Percentiles rank a stretch among this genome's conserved stretches.
phyloP scores from a whole-genome alignment of 1,140 invertebrate genomes.

The Drosophila malerkotliana region DNA sequence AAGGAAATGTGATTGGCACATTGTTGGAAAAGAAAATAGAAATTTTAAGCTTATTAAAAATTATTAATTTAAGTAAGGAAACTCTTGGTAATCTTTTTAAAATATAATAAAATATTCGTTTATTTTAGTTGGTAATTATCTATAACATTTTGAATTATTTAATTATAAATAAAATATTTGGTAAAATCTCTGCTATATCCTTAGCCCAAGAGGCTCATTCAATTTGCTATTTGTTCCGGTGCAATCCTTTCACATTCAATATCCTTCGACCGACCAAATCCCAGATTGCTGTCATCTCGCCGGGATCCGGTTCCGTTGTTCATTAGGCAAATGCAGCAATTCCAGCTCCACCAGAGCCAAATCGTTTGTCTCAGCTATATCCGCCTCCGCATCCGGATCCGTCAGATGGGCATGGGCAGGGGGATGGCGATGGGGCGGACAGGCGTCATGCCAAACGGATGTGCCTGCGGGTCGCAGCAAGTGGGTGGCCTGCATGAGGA shows the following conservation, averaged over 20 bases:
- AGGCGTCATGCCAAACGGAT: slow-evolving; percentile 52
- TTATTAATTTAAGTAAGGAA: neutral
- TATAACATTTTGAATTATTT: neutral
- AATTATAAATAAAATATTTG: too few relatives aligned
- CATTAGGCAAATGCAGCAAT: slow-evolving; percentile 62
- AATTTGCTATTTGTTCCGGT: slow-evolving; percentile 8
- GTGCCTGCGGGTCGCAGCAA: slow-evolving; percentile 25
- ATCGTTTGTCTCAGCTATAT: slow-evolving; percentile 57
- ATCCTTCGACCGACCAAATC: slow-evolving; percentile 4
- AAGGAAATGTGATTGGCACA: neutral
- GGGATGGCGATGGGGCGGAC: slow-evolving; percentile 6
- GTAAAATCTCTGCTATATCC: too few relatives aligned
- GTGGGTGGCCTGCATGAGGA: slow-evolving; percentile 42
- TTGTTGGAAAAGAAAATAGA: neutral
- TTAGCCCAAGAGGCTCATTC: neutral
- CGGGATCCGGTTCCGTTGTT: slow-evolving; percentile 41
- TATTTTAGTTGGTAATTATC: neutral
- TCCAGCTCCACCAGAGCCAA: slow-evolving; percentile 66
- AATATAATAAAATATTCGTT: neutral
- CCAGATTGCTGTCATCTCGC: slow-evolving; percentile 29
- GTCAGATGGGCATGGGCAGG: neutral
- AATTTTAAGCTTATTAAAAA: neutral
- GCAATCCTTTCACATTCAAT: slow-evolving; percentile 7
- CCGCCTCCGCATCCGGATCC: slow-evolving; percentile 16
- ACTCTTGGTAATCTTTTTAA: neutral